Evolutionary conservation across 2,797 vertebrate species (phyloP).

Genomic region (Acrocephalus scirpaceus): DNA sequence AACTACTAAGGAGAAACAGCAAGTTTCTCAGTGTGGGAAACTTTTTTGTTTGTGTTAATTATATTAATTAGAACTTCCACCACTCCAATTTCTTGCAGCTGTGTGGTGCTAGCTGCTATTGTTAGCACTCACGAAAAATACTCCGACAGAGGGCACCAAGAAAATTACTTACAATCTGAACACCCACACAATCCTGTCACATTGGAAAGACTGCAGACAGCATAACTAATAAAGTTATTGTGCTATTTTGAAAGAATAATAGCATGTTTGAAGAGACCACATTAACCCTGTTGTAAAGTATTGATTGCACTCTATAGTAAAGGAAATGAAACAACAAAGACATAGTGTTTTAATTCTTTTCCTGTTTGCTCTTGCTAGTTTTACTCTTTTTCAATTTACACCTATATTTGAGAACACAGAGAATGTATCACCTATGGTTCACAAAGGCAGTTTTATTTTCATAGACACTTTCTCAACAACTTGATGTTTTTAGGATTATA

Average conservation of each 20-base stretch:
- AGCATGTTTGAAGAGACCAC: slow-evolving; percentile 79
- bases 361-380: slow-evolving; percentile 72
- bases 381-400: slow-evolving; percentile 78
- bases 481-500: slow-evolving; percentile 62
- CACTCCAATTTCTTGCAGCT: slow-evolving; percentile 72
- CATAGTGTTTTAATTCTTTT: slow-evolving; percentile 77
- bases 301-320: slow-evolving; percentile 78
- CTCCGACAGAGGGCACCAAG: slow-evolving; percentile 76
- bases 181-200: slow-evolving; percentile 72
- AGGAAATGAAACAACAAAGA: slow-evolving; percentile 79
- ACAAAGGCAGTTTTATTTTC: slow-evolving; percentile 71
- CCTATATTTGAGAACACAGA: slow-evolving; percentile 75
- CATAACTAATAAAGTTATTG: slow-evolving; percentile 84
- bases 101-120: slow-evolving; percentile 56
- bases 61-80: slow-evolving; percentile 76
- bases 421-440: slow-evolving; percentile 65
- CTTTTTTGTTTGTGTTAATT: slow-evolving; percentile 73
- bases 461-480: slow-evolving; percentile 43
- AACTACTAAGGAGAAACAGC: slow-evolving; percentile 58
- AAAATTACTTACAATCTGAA: slow-evolving; percentile 69
- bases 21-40: slow-evolving; percentile 26
- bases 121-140: slow-evolving; percentile 50
- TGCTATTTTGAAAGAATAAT: slow-evolving; percentile 81
- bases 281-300: slow-evolving; percentile 85
- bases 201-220: slow-evolving; percentile 74